Evolutionary conservation across 2,113 vertebrate species (phyloP).

Genomic region (Crypturellus undulatus): DNA sequence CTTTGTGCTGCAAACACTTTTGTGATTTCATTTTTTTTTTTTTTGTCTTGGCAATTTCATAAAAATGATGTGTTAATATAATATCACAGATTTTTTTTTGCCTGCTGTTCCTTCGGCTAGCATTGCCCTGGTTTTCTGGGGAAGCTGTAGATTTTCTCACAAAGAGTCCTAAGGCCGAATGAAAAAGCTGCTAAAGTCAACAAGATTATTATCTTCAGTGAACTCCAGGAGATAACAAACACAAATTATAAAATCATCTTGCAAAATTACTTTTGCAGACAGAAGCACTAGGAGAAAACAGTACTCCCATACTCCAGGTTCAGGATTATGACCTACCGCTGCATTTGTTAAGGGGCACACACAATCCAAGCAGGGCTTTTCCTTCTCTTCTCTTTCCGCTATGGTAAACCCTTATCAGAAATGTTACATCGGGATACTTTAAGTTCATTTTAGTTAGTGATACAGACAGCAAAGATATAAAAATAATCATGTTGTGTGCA

Average conservation of each 20-base stretch:
- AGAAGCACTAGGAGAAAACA: neutral
- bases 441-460: neutral
- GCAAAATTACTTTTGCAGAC: neutral
- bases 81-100: neutral
- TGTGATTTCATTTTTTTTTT: constrained; percentile 1
- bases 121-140: neutral
- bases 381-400: neutral
- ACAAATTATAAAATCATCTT: neutral
- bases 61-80: constrained; percentile 1
- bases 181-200: neutral
- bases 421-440: neutral
- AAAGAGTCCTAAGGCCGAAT: neutral
- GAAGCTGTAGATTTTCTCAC: neutral
- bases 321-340: neutral
- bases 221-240: neutral
- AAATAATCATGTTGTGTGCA: neutral
- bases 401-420: neutral
- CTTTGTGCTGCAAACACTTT: constrained; percentile 17
- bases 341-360: neutral
- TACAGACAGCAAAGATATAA: neutral
- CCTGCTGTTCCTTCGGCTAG: neutral
- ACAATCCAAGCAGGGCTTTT: neutral
- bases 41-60: neutral
- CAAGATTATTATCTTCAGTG: neutral
- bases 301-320: neutral